Percentiles rank a stretch among this genome's conserved stretches.
Conservation (phyloP, 2,888 invertebrate genomes). For the Cabera pusaria region DNA sequence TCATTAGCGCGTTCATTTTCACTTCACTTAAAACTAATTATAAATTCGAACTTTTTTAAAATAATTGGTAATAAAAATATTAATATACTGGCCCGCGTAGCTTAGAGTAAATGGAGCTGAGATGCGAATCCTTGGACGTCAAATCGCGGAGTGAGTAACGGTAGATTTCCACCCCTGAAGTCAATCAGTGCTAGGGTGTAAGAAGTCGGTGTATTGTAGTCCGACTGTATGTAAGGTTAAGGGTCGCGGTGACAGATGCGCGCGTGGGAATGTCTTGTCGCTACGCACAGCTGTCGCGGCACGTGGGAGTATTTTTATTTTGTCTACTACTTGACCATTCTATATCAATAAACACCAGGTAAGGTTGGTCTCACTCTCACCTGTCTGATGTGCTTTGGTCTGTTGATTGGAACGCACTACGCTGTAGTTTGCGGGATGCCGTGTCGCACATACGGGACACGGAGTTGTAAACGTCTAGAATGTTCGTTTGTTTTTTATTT, state of each 20-base stretch:
- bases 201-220: slow-evolving; percentile 51
- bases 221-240: slow-evolving; percentile 35
- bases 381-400: too few species aligned
- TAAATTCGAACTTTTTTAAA: not conserved
- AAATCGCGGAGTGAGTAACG: slow-evolving; percentile 53
- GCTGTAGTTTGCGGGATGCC: too few species aligned
- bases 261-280: slow-evolving; percentile 50
- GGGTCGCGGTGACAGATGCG: slow-evolving; percentile 56
- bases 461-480: too few species aligned
- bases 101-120: not conserved
- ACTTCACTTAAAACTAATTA: slow-evolving; percentile 15
- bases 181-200: slow-evolving; percentile 51
- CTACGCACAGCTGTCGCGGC: slow-evolving; percentile 14
- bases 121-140: slow-evolving; percentile 27
- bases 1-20: slow-evolving; percentile 44
- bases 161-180: slow-evolving; percentile 37
- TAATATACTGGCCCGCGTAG: too few species aligned
- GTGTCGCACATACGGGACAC: too few species aligned
- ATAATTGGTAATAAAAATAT: too few species aligned
- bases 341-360: too few species aligned
- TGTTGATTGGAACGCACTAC: too few species aligned
- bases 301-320: too few species aligned
- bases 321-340: too few species aligned
- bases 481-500: too few species aligned
- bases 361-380: too few species aligned